Conservation (phyloP, 2,888 invertebrate species). For the Lasiommata megera region DNA sequence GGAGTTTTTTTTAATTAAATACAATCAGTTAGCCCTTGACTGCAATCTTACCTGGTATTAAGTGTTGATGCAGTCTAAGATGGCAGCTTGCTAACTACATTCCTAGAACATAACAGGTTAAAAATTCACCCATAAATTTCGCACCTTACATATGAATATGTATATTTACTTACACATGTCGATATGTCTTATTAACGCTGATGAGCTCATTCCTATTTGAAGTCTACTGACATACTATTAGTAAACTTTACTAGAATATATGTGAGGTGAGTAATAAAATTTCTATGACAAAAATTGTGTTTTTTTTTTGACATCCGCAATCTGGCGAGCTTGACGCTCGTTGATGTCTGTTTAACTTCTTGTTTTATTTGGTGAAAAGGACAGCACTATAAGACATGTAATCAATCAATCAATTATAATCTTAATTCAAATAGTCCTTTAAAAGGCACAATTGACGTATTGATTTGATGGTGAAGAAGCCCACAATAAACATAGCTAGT, state of each 20-base stretch:
- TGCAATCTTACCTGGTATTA: no score
- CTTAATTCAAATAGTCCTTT: no score
- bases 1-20: no score
- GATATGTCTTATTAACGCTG: constrained; percentile 1
- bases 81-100: no score
- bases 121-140: background rate
- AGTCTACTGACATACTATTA: background rate
- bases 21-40: no score
- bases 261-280: background rate
- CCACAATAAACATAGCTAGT: no score
- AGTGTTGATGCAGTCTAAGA: no score
- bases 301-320: constrained; percentile 2
- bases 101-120: no score
- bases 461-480: no score
- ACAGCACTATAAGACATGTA: no score
- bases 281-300: background rate
- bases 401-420: no score
- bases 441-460: no score
- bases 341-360: constrained; percentile 2
- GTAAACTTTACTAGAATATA: background rate
- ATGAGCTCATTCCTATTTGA: constrained; percentile 4
- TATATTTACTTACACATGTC: constrained; percentile 7
- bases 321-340: background rate
- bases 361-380: background rate
- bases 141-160: background rate